These are phyloP conservation scores for Nycteola revayana DNA, from an alignment of 2,888 invertebrate genomes.

Conservation along the genomic window DNA sequence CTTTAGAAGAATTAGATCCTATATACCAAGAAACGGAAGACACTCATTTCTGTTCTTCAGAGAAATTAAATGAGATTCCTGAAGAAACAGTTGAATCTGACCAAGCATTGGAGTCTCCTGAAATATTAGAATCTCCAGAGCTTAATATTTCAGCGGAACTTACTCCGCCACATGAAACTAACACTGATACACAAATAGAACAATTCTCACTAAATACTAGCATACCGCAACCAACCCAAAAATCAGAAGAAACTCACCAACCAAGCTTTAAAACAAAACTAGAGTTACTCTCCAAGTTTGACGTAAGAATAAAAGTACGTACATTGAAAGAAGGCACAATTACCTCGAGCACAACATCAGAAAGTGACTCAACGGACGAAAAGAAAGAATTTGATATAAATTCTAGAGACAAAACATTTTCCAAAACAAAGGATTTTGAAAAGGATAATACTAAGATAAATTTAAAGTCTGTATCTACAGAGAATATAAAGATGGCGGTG, in stretches of 20 bases:
- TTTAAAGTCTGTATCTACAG: conserved; percentile 55
- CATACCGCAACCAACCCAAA: conserved; percentile 35
- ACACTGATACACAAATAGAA: conserved; percentile 41
- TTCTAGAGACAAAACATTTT: background rate
- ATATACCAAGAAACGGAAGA: conserved; percentile 24
- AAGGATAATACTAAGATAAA: conserved; percentile 40
- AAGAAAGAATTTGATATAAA: conserved; percentile 26
- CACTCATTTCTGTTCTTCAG: conserved; percentile 38
- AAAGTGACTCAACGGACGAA: conserved; percentile 56
- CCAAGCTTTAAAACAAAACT: conserved; percentile 70
- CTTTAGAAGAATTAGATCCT: conserved; percentile 18
- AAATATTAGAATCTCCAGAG: conserved; percentile 33
- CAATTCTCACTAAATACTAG: conserved; percentile 49
- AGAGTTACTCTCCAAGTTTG: conserved; percentile 77
- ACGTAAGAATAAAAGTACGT: conserved; percentile 77
- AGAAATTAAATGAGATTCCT: conserved; percentile 43
- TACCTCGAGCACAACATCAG: conserved; percentile 62
- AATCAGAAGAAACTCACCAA: conserved; percentile 33
- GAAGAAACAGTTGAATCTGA: conserved; percentile 22
- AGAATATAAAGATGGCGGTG: conserved; percentile 73
- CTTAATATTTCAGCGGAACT: conserved; percentile 42
- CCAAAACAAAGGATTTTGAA: conserved; percentile 6
- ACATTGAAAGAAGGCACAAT: conserved; percentile 67
- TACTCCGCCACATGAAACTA: conserved; percentile 34
- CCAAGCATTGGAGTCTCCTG: conserved; percentile 27